phyloP scores from a whole-genome alignment of 2,113 vertebrate species.

The Bos indicus region DNA sequence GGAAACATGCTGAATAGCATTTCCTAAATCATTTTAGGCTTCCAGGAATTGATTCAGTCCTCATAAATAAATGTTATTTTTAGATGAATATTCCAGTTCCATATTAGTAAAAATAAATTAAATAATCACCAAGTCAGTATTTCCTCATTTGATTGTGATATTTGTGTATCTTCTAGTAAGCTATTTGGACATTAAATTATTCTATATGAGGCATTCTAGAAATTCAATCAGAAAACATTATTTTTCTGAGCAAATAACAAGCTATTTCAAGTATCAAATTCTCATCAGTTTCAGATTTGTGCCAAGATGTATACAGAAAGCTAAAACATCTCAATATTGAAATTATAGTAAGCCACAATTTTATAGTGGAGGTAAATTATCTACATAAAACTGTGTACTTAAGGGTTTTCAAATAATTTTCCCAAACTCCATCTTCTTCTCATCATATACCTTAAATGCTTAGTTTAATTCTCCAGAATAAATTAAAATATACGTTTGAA shows the following conservation, averaged over 20 bases:
- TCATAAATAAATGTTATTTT: not conserved
- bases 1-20: not conserved
- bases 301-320: not conserved
- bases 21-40: not conserved
- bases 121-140: not conserved
- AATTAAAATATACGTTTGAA: not conserved
- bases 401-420: not conserved
- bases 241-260: conserved; percentile 2
- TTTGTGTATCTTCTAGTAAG: not conserved
- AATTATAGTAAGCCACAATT: not conserved
- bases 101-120: conserved; percentile 22
- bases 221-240: not conserved
- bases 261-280: not conserved
- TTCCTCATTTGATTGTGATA: not conserved
- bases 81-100: not conserved
- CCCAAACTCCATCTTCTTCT: not conserved
- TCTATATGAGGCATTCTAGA: not conserved
- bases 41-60: not conserved
- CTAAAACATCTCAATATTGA: not conserved
- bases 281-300: not conserved
- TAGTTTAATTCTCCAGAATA: not conserved
- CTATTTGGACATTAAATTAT: not conserved
- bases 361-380: not conserved
- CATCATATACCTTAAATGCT: not conserved
- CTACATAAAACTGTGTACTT: not conserved